phyloP scores from a whole-genome alignment of 2,113 vertebrate genomes.

The Indri indri region DNA sequence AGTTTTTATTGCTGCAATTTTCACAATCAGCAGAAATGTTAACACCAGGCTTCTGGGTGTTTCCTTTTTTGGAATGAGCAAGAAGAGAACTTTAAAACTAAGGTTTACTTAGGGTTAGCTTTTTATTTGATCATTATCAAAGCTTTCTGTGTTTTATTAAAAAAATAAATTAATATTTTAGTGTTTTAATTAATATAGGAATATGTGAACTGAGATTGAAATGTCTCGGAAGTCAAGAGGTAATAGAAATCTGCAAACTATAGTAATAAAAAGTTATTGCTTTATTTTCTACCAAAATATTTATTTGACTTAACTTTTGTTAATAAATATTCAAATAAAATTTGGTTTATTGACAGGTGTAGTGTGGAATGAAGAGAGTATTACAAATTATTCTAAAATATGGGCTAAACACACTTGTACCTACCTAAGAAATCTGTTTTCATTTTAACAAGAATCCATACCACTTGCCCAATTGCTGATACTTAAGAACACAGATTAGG shows the following conservation, averaged over 20 bases:
- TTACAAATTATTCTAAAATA: background rate
- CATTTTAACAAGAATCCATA: conserved; percentile 17
- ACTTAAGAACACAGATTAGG: background rate
- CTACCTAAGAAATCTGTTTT: conserved; percentile 11
- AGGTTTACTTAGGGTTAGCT: conserved; percentile 84
- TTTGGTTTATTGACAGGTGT: conserved; percentile 37
- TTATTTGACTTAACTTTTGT: conserved; percentile 59
- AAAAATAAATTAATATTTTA: conserved; percentile 83
- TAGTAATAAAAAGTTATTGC: conserved; percentile 63
- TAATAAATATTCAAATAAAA: conserved; percentile 35
- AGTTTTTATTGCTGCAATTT: conserved; percentile 92
- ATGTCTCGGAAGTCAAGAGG: conserved; percentile 50
- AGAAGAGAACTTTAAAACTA: conserved; percentile 84
- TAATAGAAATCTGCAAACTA: conserved; percentile 19
- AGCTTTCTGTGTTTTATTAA: conserved; percentile 88
- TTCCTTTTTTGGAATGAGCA: conserved; percentile 85
- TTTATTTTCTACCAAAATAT: conserved; percentile 65
- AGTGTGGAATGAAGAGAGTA: background rate
- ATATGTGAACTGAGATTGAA: background rate
- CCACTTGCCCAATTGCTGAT: background rate
- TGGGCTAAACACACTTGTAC: background rate
- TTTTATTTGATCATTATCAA: conserved; percentile 86
- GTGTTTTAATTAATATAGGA: conserved; percentile 67
- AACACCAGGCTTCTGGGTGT: conserved; percentile 88
- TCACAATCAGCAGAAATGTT: conserved; percentile 92